A percentile compares a stretch with the other conserved stretches of the same genome.
Conservation (phyloP, 2,113 vertebrate genomes). For the Bubalus kerabau region DNA sequence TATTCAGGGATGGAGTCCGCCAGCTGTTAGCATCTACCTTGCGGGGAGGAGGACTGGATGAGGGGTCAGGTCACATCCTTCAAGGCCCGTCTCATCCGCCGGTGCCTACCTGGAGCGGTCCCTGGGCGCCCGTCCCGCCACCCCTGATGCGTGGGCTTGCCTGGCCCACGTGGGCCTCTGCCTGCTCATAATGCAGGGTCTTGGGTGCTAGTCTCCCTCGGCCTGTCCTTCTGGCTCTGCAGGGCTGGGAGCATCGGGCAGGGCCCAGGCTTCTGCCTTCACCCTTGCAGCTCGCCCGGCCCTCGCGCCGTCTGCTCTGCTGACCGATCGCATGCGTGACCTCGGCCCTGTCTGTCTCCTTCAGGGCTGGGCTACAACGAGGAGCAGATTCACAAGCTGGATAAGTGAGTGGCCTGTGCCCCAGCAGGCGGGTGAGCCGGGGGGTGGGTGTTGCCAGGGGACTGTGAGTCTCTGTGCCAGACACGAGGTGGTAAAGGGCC, state of each 20-base stretch:
- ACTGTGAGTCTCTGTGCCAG: background rate
- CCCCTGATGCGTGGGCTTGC: accelerated
- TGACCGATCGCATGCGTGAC: background rate
- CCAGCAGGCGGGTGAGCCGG: background rate
- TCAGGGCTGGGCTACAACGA: conserved; percentile 92
- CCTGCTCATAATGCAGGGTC: background rate
- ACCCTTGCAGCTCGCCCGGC: background rate
- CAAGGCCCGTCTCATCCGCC: background rate
- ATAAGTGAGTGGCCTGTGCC: conserved; percentile 87
- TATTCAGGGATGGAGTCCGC: background rate
- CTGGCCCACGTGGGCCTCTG: background rate
- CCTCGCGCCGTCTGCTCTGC: background rate
- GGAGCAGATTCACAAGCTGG: conserved; percentile 97
- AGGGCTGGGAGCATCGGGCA: background rate
- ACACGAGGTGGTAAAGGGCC: background rate
- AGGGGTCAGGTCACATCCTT: background rate
- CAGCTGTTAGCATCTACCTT: background rate
- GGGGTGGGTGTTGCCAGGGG: background rate
- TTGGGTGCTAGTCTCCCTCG: background rate
- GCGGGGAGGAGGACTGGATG: background rate
- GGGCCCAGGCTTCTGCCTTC: background rate
- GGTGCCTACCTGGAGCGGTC: accelerated
- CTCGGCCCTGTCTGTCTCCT: conserved; percentile 32
- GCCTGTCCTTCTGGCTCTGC: background rate
- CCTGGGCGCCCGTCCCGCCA: accelerated